A percentile compares a stretch with the other conserved stretches of the same genome.
Conservation (phyloP, 2,113 vertebrate genomes). For the Heloderma charlesbogerti region DNA sequence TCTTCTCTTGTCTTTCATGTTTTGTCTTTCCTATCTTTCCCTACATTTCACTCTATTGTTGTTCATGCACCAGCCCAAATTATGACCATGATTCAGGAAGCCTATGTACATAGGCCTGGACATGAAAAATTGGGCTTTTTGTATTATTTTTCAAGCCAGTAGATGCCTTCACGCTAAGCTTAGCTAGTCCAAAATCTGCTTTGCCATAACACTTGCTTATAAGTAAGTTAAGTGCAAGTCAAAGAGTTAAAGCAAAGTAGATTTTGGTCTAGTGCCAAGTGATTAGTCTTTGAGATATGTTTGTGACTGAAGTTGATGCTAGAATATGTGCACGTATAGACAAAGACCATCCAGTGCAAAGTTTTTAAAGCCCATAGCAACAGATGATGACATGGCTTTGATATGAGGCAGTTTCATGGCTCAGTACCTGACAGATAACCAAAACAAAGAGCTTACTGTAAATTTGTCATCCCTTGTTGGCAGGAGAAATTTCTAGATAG, state of each 20-base stretch:
- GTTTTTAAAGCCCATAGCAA: slow-evolving; percentile 64
- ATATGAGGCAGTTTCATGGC: slow-evolving; percentile 66
- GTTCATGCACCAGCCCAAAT: background rate
- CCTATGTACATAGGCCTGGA: background rate
- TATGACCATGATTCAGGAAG: background rate
- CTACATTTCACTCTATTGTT: background rate
- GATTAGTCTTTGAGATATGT: slow-evolving; percentile 54
- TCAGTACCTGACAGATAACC: slow-evolving; percentile 73
- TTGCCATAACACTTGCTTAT: background rate
- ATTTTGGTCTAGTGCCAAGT: slow-evolving; percentile 45
- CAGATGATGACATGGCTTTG: slow-evolving; percentile 63
- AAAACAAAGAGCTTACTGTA: slow-evolving; percentile 59
- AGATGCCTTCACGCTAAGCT: too few relatives aligned
- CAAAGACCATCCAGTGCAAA: slow-evolving; percentile 39
- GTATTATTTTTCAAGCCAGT: background rate
- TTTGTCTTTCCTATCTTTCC: background rate
- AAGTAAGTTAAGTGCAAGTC: background rate
- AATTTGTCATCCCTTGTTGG: slow-evolving; percentile 47
- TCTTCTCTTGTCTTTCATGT: background rate
- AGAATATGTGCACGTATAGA: slow-evolving; percentile 32
- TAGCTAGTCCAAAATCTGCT: background rate
- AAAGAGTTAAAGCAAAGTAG: background rate
- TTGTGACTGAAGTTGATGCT: slow-evolving; percentile 7
- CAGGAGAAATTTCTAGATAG: slow-evolving; percentile 41
- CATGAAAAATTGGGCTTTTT: background rate